Conservation (phyloP, 2,797 vertebrate genomes). For the Taeniopygia guttata region DNA sequence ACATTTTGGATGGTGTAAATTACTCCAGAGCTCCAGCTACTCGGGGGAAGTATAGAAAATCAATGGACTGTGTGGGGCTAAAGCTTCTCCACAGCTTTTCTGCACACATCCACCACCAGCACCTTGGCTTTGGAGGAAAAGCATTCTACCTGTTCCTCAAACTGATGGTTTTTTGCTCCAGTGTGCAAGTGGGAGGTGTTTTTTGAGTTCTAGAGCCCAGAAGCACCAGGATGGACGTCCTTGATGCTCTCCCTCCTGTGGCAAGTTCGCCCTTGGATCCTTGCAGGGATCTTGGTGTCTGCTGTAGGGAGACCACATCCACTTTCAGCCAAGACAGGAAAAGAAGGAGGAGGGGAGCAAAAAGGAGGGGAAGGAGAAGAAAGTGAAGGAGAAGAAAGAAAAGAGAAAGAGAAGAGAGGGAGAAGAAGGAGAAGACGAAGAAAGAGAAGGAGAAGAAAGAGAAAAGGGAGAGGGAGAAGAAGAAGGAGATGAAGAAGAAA, state of each 20-base stretch:
- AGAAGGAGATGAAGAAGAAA: rapidly evolving
- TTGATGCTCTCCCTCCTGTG: neutral
- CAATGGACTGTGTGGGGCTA: neutral
- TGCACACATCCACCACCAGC: neutral
- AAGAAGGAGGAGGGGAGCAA: neutral
- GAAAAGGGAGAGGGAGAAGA: rapidly evolving
- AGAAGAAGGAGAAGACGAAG: rapidly evolving
- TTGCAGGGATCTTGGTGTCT: neutral
- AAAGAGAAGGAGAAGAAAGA: rapidly evolving
- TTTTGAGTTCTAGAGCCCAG: neutral
- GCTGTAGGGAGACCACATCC: neutral
- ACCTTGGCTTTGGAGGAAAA: neutral
- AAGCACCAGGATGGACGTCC: neutral
- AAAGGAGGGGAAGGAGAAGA: neutral
- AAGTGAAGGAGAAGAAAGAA: rapidly evolving
- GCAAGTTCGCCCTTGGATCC: neutral
- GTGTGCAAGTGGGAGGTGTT: neutral
- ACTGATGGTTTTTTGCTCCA: rapidly evolving
- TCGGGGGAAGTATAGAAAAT: neutral
- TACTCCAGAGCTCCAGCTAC: neutral
- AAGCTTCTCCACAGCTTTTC: neutral
- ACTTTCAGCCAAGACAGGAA: neutral
- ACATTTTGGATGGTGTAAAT: neutral
- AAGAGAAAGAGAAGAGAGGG: rapidly evolving
- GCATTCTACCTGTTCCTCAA: neutral